A percentile compares a stretch with the other conserved stretches of the same genome.
phyloP scores from a whole-genome alignment of 2,888 invertebrate genomes.

The Argynnis bischoffii region DNA sequence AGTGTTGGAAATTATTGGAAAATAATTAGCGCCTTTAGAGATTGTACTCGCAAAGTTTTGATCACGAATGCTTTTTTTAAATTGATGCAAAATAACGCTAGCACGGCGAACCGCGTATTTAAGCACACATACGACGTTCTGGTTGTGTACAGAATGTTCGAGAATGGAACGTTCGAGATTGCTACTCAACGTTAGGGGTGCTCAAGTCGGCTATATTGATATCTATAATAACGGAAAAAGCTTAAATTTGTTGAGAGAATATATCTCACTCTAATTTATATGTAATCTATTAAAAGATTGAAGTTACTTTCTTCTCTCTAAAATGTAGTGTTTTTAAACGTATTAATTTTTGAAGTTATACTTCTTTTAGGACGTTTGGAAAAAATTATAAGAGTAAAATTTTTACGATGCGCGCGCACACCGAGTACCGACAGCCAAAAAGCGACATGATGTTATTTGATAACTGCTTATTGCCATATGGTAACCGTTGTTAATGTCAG shows the following conservation, averaged over 20 bases:
- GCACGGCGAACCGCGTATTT: conserved; percentile 47
- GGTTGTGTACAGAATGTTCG: conserved; percentile 58
- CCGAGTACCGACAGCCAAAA: too few relatives aligned
- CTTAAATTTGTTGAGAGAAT: too few relatives aligned
- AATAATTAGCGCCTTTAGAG: conserved; percentile 19
- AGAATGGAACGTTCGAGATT: conserved; percentile 59
- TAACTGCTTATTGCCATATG: too few relatives aligned
- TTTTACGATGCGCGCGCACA: too few relatives aligned
- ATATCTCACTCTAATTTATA: too few relatives aligned
- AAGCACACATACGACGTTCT: conserved; percentile 50
- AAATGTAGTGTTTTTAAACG: neutral
- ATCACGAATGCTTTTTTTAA: conserved; percentile 48
- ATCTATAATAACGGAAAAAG: too few relatives aligned
- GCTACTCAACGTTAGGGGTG: conserved; percentile 28
- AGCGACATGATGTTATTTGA: too few relatives aligned
- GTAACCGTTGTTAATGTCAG: too few relatives aligned
- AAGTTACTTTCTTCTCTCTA: neutral
- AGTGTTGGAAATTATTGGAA: too few relatives aligned
- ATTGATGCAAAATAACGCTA: conserved; percentile 51
- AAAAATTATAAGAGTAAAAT: too few relatives aligned
- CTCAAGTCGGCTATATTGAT: conserved; percentile 40
- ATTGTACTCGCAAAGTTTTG: conserved; percentile 24
- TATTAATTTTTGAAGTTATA: neutral
- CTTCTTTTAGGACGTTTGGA: too few relatives aligned
- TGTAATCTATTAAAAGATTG: too few relatives aligned